Evolutionary conservation across 2,888 invertebrate genomes (phyloP), one percentile per base, ranked within the genome.

Genomic region (Alloscopus bannaensis): DNA sequence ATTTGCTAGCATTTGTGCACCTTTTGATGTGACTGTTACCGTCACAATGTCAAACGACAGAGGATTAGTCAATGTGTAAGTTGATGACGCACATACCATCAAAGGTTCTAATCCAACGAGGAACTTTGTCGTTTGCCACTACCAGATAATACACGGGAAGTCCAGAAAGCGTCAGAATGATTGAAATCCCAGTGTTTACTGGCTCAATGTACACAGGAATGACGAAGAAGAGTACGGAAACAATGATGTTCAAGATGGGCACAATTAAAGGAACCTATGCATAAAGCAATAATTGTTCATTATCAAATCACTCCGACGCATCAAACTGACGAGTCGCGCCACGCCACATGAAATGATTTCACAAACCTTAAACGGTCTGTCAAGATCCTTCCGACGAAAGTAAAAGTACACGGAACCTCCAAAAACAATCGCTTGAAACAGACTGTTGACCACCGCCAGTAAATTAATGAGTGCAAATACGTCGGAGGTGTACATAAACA

Each of bases 371-470:
- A 97, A 97, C 40, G 97, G 97, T 85, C 97, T 90, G 1, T 91
- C 89, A 89, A 96, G 90, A 75, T 94, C 89, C 0, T 97, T 97
- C 84, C 91, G 90, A 87, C 92, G 94, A 89, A 93, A 94, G 50
- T 97, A 90, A 84, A 97, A 90, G 91, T 94, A 95, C 28, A 97
- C 89, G 75, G 97, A 91, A 1, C 95, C 96, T 80, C 93, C 92
- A 59, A 97, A 95, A 50, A 95, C 94, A 29, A 96, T 88, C 87
- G 94, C 94, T 59, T 96, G 95, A 89, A 97, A 97, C 88, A 96
- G 93, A 26, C 96, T 95, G 88, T 97, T 96, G 52, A 96, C 95
- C 86, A 97, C 95, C 72, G 94, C 95, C 87, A 95, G 94, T 88
- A 97, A 97, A 1, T 96, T 96, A 86, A 97, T 97, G 65, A 97